Evolutionary conservation across 1,140 invertebrate species (phyloP), one percentile per base, ranked within the genome.

Genomic region (Ips typographus): DNA sequence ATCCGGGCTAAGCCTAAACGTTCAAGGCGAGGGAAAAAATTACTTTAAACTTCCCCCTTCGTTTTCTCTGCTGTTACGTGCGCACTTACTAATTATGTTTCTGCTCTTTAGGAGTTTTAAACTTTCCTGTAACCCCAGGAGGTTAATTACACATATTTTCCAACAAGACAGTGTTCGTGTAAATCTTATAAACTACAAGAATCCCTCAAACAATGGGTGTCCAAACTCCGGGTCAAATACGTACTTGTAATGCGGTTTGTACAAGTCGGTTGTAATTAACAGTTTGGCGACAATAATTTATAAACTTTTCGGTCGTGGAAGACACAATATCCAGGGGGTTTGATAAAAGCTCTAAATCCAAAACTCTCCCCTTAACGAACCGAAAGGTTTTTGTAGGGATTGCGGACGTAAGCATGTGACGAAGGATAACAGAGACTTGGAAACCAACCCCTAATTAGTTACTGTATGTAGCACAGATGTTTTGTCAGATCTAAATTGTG

Each of bases 201-300:
- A 47, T 37, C 8, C 52, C 52, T 5, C n/a, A 55, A 55, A 55
- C n/a, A 55, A 49, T 8, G 52, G 52, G 52, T 37, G 52, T 55
- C 37, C 37, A 36, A 22, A 55, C 5, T 36, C 52, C 44, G 44
- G 44, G 52, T 55, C 59, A 43, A 8, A 42, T 59, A 40, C 42
- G 7, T 41, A 40, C 57, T 59, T 59, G 40, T 8, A 59, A 42
- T 8, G 57, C 37, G 57, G 57, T 59, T 42, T 59, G 40, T 59
- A 37, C 43, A 4, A 37, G 42, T 61, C 42, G 59, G 38, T 43
- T 47, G 44, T 47, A 61, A 61, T 61, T 61, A 61, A 61, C 59
- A 61, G 8, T 6, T 37, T 39, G 59, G n/a, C 59, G 22, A 40
- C 59, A 61, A 61, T 61, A 61, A 61, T 61, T 61, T 61, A 61